phyloP scores from a whole-genome alignment of 2,888 invertebrate species.

The Drosophila trichaetosa region DNA sequence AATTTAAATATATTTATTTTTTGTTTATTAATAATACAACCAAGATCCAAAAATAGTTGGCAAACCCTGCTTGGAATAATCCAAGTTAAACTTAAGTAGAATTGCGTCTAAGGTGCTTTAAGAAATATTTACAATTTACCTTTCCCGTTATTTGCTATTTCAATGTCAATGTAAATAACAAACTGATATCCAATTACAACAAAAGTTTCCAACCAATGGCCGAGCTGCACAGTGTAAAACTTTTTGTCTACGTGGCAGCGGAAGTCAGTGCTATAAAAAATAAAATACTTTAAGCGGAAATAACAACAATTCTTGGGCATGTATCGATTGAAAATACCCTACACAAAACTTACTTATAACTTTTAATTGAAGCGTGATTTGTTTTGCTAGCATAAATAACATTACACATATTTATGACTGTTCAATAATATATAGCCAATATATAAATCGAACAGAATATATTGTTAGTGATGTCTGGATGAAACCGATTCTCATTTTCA shows the following conservation, averaged over 20 bases:
- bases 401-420: neutral
- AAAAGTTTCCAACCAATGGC: neutral
- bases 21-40: neutral
- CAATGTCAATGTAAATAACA: conserved; percentile 14
- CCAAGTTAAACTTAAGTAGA: neutral
- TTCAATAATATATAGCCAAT: no score
- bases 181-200: neutral
- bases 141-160: neutral
- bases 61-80: neutral
- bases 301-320: conserved; percentile 46
- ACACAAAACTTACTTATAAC: neutral
- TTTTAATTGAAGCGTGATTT: neutral
- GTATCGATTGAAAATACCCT: conserved; percentile 29
- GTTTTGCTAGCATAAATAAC: rapidly evolving
- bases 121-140: neutral
- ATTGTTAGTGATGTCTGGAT: no score
- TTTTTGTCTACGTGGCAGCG: conserved; percentile 63
- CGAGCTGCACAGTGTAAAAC: conserved; percentile 30
- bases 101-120: neutral
- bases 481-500: no score
- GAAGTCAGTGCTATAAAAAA: conserved; percentile 66
- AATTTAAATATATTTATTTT: neutral
- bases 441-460: no score
- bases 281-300: conserved; percentile 65
- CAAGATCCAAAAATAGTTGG: neutral